phyloP scores from a whole-genome alignment of 2,797 vertebrate genomes.

The Mormyrops boulengeri region DNA sequence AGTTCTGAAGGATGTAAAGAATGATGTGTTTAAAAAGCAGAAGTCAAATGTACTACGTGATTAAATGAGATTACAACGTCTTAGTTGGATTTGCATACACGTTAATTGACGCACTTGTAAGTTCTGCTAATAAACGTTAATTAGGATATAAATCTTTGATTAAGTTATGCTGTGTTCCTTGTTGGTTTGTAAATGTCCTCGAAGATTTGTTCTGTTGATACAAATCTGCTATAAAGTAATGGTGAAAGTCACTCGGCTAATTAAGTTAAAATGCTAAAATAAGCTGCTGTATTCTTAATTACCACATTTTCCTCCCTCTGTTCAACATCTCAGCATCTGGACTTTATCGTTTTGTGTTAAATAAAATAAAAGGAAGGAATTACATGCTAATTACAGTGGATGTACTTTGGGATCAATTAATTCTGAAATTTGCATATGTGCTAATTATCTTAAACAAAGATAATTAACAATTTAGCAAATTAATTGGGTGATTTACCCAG shows the following conservation, averaged over 20 bases:
- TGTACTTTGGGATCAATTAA: conserved; percentile 55
- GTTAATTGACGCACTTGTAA: conserved; percentile 52
- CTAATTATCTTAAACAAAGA: conserved; percentile 36
- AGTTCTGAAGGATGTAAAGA: background rate
- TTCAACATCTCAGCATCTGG: conserved; percentile 42
- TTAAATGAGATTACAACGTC: conserved; percentile 5
- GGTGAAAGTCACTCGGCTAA: conserved; percentile 50
- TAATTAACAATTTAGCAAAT: conserved; percentile 52
- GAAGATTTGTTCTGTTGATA: conserved; percentile 52
- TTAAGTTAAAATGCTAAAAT: conserved; percentile 60
- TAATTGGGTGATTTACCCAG: conserved; percentile 35
- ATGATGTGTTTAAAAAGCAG: background rate
- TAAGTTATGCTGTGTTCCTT: conserved; percentile 58
- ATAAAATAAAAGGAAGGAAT: conserved; percentile 51
- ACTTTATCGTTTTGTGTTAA: conserved; percentile 41
- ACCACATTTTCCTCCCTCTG: conserved; percentile 22
- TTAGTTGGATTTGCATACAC: conserved; percentile 22
- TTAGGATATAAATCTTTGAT: conserved; percentile 61
- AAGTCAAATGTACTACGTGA: background rate
- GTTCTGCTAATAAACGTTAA: conserved; percentile 61
- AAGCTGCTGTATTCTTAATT: conserved; percentile 61
- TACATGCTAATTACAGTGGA: conserved; percentile 63
- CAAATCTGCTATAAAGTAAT: conserved; percentile 46
- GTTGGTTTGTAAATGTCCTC: conserved; percentile 64
- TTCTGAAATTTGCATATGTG: conserved; percentile 55